Evolutionary conservation across 2,797 vertebrate genomes (phyloP).

Genomic region (Micromesistius poutassou): DNA sequence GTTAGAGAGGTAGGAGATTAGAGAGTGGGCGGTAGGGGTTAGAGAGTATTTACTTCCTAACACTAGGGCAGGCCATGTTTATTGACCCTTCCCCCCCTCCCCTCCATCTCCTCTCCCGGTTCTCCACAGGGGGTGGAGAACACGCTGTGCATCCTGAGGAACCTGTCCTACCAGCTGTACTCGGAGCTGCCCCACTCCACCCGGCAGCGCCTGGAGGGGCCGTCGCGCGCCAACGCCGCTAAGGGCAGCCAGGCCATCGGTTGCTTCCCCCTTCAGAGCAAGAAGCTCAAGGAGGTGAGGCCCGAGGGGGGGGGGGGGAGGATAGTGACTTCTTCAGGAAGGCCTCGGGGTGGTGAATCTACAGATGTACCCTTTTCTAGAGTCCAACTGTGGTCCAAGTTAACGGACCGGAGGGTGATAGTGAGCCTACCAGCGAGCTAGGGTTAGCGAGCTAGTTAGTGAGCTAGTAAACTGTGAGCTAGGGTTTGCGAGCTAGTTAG

Average conservation of each 20-base stretch:
- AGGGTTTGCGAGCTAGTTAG: no score
- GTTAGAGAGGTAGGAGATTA: no score
- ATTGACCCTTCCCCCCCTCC: no score
- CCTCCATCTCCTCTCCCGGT: background rate
- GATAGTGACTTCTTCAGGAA: background rate
- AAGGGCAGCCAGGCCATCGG: conserved; percentile 76
- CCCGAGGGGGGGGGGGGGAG: background rate
- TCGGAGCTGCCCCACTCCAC: conserved; percentile 84
- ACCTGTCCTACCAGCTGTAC: conserved; percentile 94
- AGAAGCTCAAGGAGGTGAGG: conserved; percentile 79
- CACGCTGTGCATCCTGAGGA: conserved; percentile 87
- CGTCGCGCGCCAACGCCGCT: conserved; percentile 57
- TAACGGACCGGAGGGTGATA: no score
- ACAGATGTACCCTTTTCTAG: background rate
- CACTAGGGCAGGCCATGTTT: no score
- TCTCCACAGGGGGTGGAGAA: conserved; percentile 87
- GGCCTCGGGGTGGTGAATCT: background rate
- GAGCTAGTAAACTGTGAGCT: no score
- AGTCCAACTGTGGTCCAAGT: no score
- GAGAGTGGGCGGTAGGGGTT: no score
- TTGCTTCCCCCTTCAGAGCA: conserved; percentile 88
- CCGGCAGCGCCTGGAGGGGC: conserved; percentile 83
- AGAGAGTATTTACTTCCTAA: no score
- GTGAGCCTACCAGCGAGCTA: no score
- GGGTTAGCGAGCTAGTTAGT: no score